Percentiles rank a stretch among this genome's conserved stretches.
phyloP scores from a whole-genome alignment of 1,140 invertebrate genomes.

The Rhagoletis pomonella region DNA sequence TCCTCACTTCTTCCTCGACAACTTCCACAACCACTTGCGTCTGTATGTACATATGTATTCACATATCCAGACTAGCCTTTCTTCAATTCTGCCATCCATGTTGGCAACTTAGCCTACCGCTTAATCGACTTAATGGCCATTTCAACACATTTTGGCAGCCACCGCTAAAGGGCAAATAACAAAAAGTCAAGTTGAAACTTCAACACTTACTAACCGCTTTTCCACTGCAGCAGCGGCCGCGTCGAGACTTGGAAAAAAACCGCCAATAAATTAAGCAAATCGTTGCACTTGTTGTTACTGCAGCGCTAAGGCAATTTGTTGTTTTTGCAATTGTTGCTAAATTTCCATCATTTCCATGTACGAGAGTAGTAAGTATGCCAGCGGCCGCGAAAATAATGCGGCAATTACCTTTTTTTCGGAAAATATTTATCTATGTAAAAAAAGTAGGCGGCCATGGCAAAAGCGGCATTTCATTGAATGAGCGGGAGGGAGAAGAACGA shows the following conservation, averaged over 20 bases:
- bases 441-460: conserved; percentile 20
- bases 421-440: neutral
- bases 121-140: conserved; percentile 29
- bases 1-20: too few species aligned
- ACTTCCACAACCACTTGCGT: too few species aligned
- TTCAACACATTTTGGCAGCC: conserved; percentile 41
- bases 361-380: neutral
- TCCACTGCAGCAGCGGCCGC: neutral
- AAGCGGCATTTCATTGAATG: conserved; percentile 10
- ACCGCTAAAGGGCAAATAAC: neutral
- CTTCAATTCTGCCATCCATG: neutral
- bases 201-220: conserved; percentile 5
- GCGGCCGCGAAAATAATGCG: conserved; percentile 35
- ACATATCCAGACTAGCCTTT: neutral
- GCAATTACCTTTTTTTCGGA: conserved; percentile 31
- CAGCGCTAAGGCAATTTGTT: neutral
- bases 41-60: too few species aligned
- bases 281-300: conserved; percentile 20
- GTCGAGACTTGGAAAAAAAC: neutral
- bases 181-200: conserved; percentile 2
- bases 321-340: conserved; percentile 2
- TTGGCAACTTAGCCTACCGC: neutral
- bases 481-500: neutral
- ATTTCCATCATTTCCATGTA: neutral
- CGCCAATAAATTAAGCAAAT: conserved; percentile 13